Evolutionary conservation across 2,797 vertebrate species (phyloP), one percentile per base, ranked within the genome.

Genomic region (Urosaurus nigricauda): DNA sequence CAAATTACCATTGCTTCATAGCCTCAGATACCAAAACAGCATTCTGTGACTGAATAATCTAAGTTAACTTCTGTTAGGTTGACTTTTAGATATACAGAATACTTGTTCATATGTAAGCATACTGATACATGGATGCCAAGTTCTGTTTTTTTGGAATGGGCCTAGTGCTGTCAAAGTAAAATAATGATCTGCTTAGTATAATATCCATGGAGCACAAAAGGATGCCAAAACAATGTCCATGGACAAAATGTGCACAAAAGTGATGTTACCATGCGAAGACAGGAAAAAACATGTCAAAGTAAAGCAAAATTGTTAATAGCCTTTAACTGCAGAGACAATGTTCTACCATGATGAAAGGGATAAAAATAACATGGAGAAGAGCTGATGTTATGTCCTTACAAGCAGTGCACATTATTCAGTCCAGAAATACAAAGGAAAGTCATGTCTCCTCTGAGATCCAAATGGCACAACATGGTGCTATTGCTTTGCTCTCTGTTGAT

Each of bases 361-460:
- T 19, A 56, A 91, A 89, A 74, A 24, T 40, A 12, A 80, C 86
- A 35, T 32, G 24, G n/a, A 84, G 35, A 17, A 60, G n/a, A 0
- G 0, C 35, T 83, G 32, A 16, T 32, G 4, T 29, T 8, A 3
- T 3, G 21, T 35, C 77, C 73, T 90, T 90, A 32, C 37, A 80
- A 77, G 43, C 2, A 53, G 5, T 47, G 32, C 5, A 13, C 24
- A 77, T 7, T 8, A 32, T 4, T 83, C 24, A 90, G 37, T 84
- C 53, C 83, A 90, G 26, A 35, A 58, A 47, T 79, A 53, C 65
- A 86, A 85, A 88, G 79, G 26, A 5, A 84, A 84, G 58, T 0
- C 74, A 71, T 1, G 5, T 58, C 58, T 87, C 40, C 70, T 90
- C 70, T 86, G 75, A 89, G 89, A 74, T 71, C 87, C 83, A 85